Base-by-base conservation (phyloP, 2,888 invertebrate species). In the Pyrgus malvae region DNA sequence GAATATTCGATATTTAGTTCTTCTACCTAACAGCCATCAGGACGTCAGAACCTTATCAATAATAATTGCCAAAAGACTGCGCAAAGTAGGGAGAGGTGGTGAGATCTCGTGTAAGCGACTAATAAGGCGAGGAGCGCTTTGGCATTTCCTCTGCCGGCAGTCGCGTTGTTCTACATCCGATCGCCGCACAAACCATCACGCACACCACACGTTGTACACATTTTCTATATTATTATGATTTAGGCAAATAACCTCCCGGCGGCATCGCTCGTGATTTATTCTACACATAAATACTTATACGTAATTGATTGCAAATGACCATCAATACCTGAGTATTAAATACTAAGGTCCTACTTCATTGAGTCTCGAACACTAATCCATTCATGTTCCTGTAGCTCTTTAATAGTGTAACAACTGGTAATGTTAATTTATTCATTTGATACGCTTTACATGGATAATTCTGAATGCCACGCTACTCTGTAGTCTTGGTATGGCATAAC, bases 221-320 rank as follows among this genome's bases (percentile, higher is more conserved):
- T 56, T 57, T 56, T 53, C 53, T 46, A 49, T 54, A 57, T 57
- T 57, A 58, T 42, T 55, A 59, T 61, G 57, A 56, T 63, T 61
- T 59, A 63, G 40, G 53, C 35, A 53, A 21, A 53, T 38, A 53
- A 53, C 45, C 53, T 27, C 53, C 35, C 31, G 56, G 61, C 56
- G 61, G 53, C 55, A 53, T 57, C 53, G 56, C 61, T 62, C 48
- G 57, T 60, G 57, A 58, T 64, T 59, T 62, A 66, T 63, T 55
- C 51, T 55, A 54, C 53, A 59, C 58, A 60, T 62, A 57, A 64
- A 61, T 53, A 57, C 59, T 64, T 60, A 56, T 46, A 55, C 37
- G 55, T 57, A 62, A 66, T 65, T 63, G 65, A 67, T 67, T 63
- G 67, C 64, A 66, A 69, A 70, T 67, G 67, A 60, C 46, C 51